A percentile compares a stretch with the other conserved stretches of the same genome.
Evolutionary conservation across 2,113 vertebrate genomes (phyloP).

Genomic region (Panthera leo): DNA sequence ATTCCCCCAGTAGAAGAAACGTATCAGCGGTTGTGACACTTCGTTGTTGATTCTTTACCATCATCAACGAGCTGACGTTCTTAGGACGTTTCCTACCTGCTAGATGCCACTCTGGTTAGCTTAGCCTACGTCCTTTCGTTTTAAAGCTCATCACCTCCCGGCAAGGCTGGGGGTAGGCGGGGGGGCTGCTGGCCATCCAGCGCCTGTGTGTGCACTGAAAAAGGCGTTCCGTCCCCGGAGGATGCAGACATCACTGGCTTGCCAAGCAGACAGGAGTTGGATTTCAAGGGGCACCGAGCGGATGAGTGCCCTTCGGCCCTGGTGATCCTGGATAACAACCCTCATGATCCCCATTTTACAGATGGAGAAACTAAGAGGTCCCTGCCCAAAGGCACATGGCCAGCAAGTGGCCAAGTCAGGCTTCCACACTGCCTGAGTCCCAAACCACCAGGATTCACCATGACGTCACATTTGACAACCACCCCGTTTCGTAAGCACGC

Average conservation of each 20-base stretch:
- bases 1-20: background rate
- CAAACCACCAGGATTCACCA: background rate
- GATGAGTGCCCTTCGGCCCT: background rate
- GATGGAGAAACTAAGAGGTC: background rate
- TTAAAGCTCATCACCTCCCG: background rate
- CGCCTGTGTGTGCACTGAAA: background rate
- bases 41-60: background rate
- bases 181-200: fast-evolving
- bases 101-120: background rate
- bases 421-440: too few species aligned
- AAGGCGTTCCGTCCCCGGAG: background rate
- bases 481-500: fast-evolving
- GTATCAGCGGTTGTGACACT: fast-evolving
- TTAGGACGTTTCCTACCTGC: background rate
- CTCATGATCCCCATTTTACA: background rate
- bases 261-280: background rate
- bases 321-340: background rate
- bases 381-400: background rate
- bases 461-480: background rate
- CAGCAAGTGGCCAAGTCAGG: background rate
- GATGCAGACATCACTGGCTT: too few species aligned
- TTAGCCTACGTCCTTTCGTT: background rate
- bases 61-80: background rate
- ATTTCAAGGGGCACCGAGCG: background rate
- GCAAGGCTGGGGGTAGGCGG: background rate